Base-by-base conservation (phyloP, 2,797 vertebrate genomes). In the Loriculus beryllinus region DNA sequence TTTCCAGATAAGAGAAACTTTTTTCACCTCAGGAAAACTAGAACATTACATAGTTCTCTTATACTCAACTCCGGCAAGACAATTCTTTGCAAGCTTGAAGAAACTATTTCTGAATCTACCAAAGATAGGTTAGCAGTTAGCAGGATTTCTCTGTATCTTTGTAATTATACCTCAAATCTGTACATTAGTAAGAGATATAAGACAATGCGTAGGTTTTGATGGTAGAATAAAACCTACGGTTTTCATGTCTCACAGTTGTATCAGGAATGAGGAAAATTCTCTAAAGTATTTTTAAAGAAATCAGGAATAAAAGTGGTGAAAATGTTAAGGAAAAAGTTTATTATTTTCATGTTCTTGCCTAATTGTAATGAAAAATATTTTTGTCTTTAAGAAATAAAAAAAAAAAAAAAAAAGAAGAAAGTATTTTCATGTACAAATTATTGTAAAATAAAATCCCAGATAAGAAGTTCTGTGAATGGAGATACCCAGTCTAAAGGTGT, bases 1-100 rank as follows among this genome's bases (percentile, higher is more conserved):
- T 86, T 92, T 95, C 37, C 29, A 88, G 48, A 49, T 88, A 90
- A 49, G 18, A 85, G n/a, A 68, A 93, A 10, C 19, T 64, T 91
- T 82, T 82, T 60, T 63, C 35, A 57, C n/a, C 21, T 84, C 33
- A n/a, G 42, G 3, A 67, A 14, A 54, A 52, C 25, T 52, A 35
- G 82, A 65, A 17, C 10, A 25, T 52, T 65, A 42, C 10, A 37
- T 18, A 77, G 54, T 31, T 64, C 25, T 89, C 7, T 47, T 92
- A 29, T 42, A 65, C 26, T 42, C 4, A 68, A 86, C 23, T 77
- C 35, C 75, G 31, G 8, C 4, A 62, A 56, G 6, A 68, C 26
- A 72, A 25, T 45, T 71, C 52, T 76, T 85, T 62, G 13, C 31
- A 45, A 75, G 48, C 3, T 25, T 78, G 33, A 86, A 77, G 17